A percentile compares a stretch with the other conserved stretches of the same genome.
Evolutionary conservation across 2,797 vertebrate species (phyloP).

Genomic region (Malacoctenus gilli): DNA sequence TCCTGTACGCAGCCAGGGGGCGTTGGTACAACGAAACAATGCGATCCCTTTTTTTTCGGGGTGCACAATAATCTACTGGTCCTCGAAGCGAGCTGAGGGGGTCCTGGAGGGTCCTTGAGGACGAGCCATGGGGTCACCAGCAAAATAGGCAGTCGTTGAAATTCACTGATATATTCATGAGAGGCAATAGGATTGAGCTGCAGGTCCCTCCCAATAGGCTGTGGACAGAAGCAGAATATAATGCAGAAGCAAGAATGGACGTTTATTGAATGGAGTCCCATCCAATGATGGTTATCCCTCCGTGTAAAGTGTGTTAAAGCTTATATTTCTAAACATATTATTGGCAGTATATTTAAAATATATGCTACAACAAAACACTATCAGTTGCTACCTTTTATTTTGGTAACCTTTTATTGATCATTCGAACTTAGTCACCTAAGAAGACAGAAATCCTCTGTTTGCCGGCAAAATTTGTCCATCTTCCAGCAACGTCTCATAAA

Average conservation of each 20-base stretch:
- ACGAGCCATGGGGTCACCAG: slow-evolving; percentile 3
- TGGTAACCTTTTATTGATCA: no score
- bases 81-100: slow-evolving; percentile 1
- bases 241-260: background rate
- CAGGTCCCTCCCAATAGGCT: background rate
- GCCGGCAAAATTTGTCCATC: no score
- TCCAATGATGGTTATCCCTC: background rate
- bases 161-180: background rate
- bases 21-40: slow-evolving; percentile 53
- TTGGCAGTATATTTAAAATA: no score
- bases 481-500: no score
- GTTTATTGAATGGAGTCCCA: background rate
- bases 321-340: no score
- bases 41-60: background rate
- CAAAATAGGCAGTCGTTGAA: slow-evolving; percentile 6
- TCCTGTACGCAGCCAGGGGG: slow-evolving; percentile 78
- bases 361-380: no score
- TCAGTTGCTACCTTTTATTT: no score
- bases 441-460: no score
- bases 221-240: background rate
- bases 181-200: background rate
- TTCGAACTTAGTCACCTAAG: no score
- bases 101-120: background rate
- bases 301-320: background rate
- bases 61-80: background rate